Evolutionary conservation across 1,140 invertebrate genomes (phyloP).

Genomic region (Lerema accius): DNA sequence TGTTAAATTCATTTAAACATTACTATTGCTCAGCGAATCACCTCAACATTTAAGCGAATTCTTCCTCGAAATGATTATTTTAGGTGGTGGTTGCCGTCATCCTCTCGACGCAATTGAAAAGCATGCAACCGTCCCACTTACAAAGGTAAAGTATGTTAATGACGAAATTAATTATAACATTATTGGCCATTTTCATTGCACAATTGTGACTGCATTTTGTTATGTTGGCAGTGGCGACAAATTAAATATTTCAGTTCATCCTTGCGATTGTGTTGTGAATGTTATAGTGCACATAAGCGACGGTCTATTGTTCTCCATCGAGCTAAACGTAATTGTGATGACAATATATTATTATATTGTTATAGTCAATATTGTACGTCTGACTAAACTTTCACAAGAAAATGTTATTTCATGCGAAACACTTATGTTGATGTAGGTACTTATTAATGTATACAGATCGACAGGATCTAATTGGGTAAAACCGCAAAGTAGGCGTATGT

Average conservation of each 20-base stretch:
- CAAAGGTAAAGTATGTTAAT: constrained; percentile 57
- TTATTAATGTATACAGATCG: too few species aligned
- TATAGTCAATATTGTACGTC: constrained; percentile 19
- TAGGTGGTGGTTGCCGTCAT: constrained; percentile 35
- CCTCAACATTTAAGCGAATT: constrained; percentile 12
- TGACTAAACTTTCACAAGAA: constrained; percentile 16
- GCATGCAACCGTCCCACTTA: constrained; percentile 36
- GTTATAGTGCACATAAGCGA: constrained; percentile 5
- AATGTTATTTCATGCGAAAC: too few species aligned
- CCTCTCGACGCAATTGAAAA: constrained; percentile 24
- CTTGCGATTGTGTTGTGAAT: constrained; percentile 19
- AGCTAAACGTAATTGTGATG: constrained; percentile 18
- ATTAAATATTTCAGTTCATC: constrained; percentile 21
- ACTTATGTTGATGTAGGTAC: too few species aligned
- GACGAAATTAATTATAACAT: constrained; percentile 43
- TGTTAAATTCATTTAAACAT: not conserved
- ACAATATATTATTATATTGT: not conserved
- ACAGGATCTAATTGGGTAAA: too few species aligned
- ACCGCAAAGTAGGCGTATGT: too few species aligned
- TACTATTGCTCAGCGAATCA: constrained; percentile 26
- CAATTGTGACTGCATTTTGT: constrained; percentile 35
- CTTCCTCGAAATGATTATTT: constrained; percentile 30
- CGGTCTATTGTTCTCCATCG: constrained; percentile 39
- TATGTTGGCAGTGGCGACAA: constrained; percentile 36
- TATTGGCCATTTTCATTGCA: constrained; percentile 38